These are phyloP conservation scores for Carcina quercana DNA, from an alignment of 2,888 invertebrate species.

Conservation along the genomic window DNA sequence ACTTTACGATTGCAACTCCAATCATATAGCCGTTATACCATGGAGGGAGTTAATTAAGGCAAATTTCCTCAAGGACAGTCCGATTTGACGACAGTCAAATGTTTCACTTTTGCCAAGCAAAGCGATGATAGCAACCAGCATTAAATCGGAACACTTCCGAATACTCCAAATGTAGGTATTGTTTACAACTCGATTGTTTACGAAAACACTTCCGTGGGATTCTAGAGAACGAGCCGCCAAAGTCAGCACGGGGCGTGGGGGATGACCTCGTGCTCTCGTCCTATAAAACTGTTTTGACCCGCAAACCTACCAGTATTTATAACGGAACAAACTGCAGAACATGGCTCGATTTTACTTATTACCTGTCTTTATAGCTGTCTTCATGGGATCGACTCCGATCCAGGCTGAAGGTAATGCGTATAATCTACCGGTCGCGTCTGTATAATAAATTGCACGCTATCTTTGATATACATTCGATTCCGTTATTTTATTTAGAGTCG, in stretches of 20 bases:
- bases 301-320: conserved; percentile 37
- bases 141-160: conserved; percentile 11
- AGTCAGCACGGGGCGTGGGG: conserved; percentile 43
- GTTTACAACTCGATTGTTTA: conserved; percentile 22
- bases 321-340: conserved; percentile 36
- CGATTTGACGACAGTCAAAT: too few relatives aligned
- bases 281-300: conserved; percentile 55
- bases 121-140: too few relatives aligned
- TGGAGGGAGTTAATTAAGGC: too few relatives aligned
- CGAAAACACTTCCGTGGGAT: conserved; percentile 47
- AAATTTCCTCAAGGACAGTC: too few relatives aligned
- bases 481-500: too few relatives aligned
- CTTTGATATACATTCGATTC: too few relatives aligned
- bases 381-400: conserved; percentile 27
- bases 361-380: conserved; percentile 30
- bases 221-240: conserved; percentile 32
- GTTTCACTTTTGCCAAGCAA: too few relatives aligned
- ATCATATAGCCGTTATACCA: too few relatives aligned
- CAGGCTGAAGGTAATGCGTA: conserved; percentile 47
- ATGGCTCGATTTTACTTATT: conserved; percentile 34
- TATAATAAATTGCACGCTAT: conserved; percentile 28
- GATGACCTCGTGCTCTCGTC: conserved; percentile 47
- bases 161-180: conserved; percentile 23
- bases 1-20: too few relatives aligned
- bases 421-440: conserved; percentile 30